Evolutionary conservation across 2,888 invertebrate genomes (phyloP).

Genomic region (Aethes cnicana): DNA sequence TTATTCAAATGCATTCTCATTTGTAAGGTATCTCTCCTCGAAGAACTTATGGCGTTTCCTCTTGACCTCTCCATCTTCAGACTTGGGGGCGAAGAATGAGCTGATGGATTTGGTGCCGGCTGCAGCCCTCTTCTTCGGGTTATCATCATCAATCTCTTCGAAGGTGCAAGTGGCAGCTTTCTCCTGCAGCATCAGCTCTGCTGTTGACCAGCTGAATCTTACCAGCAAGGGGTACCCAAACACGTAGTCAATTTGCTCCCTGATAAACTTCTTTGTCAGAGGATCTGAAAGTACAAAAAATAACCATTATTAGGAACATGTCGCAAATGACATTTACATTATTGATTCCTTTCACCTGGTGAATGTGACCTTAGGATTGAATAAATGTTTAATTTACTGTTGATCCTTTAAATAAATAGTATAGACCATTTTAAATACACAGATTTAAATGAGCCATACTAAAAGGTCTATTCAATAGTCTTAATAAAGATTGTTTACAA

Average conservation of each 20-base stretch:
- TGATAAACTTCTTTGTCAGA: conserved; percentile 94
- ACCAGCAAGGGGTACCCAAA: conserved; percentile 98
- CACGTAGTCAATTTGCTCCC: conserved; percentile 90
- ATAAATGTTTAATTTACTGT: too few relatives aligned
- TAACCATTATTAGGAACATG: too few relatives aligned
- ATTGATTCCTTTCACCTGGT: too few relatives aligned
- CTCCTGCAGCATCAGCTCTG: conserved; percentile 89
- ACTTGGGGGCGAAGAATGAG: conserved; percentile 76
- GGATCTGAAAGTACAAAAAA: conserved; percentile 86
- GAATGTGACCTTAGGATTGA: too few relatives aligned
- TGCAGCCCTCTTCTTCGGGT: conserved; percentile 55
- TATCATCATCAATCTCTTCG: conserved; percentile 84
- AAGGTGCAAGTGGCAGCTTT: conserved; percentile 88
- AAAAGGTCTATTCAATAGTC: too few relatives aligned
- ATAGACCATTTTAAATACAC: too few relatives aligned
- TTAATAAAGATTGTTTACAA: too few relatives aligned
- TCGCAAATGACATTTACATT: too few relatives aligned
- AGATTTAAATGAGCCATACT: too few relatives aligned
- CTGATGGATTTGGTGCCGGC: conserved; percentile 81
- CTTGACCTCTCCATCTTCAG: conserved; percentile 57
- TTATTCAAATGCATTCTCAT: conserved; percentile 74
- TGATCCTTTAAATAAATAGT: too few relatives aligned
- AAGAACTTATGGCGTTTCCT: conserved; percentile 86
- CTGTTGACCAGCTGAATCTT: conserved; percentile 98
- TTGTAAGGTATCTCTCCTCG: conserved; percentile 83